Percentiles rank a stretch among this genome's conserved stretches.
Conservation (phyloP, 2,888 invertebrate species). For the Patella depressa region DNA sequence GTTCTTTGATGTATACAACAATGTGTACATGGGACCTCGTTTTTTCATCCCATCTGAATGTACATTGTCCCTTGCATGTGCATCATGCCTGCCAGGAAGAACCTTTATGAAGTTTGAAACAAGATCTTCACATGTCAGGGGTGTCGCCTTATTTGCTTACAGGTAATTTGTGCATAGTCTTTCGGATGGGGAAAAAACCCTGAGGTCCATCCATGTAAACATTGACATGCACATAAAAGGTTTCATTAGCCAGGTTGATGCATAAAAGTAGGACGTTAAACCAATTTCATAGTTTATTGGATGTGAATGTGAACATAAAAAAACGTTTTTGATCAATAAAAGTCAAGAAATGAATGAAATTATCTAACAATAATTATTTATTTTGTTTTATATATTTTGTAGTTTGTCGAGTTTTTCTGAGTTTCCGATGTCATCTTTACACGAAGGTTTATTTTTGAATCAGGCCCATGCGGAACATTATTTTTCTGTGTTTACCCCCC, state of each 20-base stretch:
- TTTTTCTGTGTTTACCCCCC: constrained; percentile 57
- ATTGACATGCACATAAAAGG: too few species aligned
- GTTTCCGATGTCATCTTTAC: constrained; percentile 60
- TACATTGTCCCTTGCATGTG: too few species aligned
- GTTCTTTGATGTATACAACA: too few species aligned
- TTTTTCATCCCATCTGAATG: too few species aligned
- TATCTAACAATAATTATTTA: background rate
- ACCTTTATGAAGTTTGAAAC: background rate
- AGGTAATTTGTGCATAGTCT: too few species aligned
- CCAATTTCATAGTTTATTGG: background rate
- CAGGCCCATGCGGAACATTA: constrained; percentile 61
- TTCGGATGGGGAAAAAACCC: too few species aligned
- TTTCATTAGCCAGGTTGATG: too few species aligned
- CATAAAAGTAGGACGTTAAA: background rate
- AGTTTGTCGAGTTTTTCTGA: constrained; percentile 62
- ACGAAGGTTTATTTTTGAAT: constrained; percentile 63
- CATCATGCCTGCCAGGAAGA: too few species aligned
- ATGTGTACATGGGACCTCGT: too few species aligned
- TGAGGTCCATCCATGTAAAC: too few species aligned
- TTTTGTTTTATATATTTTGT: constrained; percentile 13
- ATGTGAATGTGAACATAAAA: background rate
- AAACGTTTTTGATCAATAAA: background rate
- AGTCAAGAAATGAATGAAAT: background rate
- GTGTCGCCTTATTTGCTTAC: too few species aligned
- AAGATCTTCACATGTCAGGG: background rate